phyloP scores from a whole-genome alignment of 2,113 vertebrate genomes.

The Puma concolor region DNA sequence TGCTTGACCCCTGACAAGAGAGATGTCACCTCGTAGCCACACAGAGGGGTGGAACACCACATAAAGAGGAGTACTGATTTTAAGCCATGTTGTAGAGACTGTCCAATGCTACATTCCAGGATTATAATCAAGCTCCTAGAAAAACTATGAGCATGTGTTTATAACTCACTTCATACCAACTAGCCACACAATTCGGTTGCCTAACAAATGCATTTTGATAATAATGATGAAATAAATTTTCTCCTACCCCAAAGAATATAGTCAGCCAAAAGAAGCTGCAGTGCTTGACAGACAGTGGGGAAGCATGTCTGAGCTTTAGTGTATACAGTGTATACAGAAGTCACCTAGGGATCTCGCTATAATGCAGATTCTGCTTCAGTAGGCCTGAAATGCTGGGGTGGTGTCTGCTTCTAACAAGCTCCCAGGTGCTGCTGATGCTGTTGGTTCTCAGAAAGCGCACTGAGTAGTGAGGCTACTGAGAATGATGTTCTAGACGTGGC shows the following conservation, averaged over 20 bases:
- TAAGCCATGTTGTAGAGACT: not conserved
- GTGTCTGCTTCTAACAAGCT: not conserved
- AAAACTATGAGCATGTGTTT: not conserved
- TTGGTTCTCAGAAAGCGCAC: not conserved
- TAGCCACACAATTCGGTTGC: not conserved
- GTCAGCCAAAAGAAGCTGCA: not conserved
- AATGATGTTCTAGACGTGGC: not conserved
- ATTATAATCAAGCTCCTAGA: not conserved
- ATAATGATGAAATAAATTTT: not conserved
- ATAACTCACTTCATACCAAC: not conserved
- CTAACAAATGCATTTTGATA: not conserved
- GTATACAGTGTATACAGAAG: rapidly evolving
- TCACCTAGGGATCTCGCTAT: not conserved
- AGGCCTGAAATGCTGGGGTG: not conserved
- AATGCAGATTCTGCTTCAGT: not conserved
- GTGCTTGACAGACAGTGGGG: not conserved
- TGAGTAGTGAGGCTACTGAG: not conserved
- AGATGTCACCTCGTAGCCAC: not conserved
- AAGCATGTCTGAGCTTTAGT: not conserved
- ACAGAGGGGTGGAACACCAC: not conserved
- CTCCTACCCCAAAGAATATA: not conserved
- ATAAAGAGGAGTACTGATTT: not conserved
- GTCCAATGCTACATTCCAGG: not conserved
- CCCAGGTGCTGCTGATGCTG: not conserved
- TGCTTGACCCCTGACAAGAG: not conserved